Evolutionary conservation across 2,888 invertebrate genomes (phyloP), one percentile per base, ranked within the genome.

Genomic region (Lasiommata megera): DNA sequence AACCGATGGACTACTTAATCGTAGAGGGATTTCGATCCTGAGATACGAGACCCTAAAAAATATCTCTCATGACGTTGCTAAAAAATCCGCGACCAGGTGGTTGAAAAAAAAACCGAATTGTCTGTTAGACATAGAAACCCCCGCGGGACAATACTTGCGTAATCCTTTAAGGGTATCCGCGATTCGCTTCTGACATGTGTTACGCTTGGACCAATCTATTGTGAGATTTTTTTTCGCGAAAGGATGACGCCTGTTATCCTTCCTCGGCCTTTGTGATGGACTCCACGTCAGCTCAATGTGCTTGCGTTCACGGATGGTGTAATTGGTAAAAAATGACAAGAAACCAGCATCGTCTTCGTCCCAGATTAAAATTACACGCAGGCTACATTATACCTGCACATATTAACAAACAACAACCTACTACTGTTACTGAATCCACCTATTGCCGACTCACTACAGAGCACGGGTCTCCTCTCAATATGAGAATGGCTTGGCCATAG

Each of bases 31-130:
- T 12, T 11, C 11, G 40, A 12, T 31, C 31, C 38, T 5, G n/a
- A 6, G 23, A 38, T 23, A 67, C 70, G 81, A 79, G 44, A 37
- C 38, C 36, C 41, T 36, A 29, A 38, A 56, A 53, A 36, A 81
- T 82, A 80, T 85, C 81, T 79, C 65, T 66, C 73, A 71, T 82
- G 82, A 83, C 77, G 64, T 64, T 62, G 77, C 77, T 73, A 80
- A 86, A 87, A 85, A 85, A 79, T 70, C 58, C 38, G 72, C 69
- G 70, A 76, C 88, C 88, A 86, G 88, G 85, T 88, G 87, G 65
- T 67, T 63, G 53, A 63, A 70, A 74, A 72, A 73, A 72, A 68
- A 28, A 17, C 41, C 65, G 70, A 80, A 66, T 69, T 73, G 72
- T 69, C 48, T 54, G 51, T 23, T 51, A 40, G 38, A 16, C 14